Evolutionary conservation across 2,797 vertebrate species (phyloP).

Genomic region (Melanotaenia pygmaea): DNA sequence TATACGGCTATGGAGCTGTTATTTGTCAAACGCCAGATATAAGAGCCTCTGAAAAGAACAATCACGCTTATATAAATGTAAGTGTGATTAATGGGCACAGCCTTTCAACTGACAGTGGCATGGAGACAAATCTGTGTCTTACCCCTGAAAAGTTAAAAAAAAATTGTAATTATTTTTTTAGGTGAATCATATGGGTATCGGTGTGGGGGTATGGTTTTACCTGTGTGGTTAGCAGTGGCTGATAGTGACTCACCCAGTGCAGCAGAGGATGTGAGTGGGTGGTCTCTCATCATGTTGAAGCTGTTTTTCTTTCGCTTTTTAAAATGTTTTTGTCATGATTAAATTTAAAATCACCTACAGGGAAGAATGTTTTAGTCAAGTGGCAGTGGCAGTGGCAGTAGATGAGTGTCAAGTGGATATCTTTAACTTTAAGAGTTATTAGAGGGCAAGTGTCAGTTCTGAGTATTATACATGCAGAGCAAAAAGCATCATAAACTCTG

Average conservation of each 20-base stretch:
- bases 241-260: conserved; percentile 53
- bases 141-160: not conserved
- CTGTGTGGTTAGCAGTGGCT: conserved; percentile 59
- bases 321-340: conserved; percentile 20
- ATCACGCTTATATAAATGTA: not conserved
- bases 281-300: conserved; percentile 29
- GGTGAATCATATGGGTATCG: conserved; percentile 7
- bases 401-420: not conserved
- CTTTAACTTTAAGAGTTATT: not conserved
- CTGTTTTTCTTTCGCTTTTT: conserved; percentile 69
- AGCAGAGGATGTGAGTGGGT: conserved; percentile 66
- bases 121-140: conserved; percentile 9
- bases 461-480: too few relatives aligned
- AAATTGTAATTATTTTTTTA: conserved; percentile 8
- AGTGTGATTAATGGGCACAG: not conserved
- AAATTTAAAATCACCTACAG: conserved; percentile 15
- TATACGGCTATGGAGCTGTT: conserved; percentile 18
- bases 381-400: not conserved
- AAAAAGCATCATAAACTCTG: not conserved
- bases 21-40: conserved; percentile 29
- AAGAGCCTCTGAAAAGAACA: conserved; percentile 1
- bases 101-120: not conserved
- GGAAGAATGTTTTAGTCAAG: not conserved
- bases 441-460: too few relatives aligned
- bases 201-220: conserved; percentile 35